These are phyloP conservation scores for Solea solea DNA, from an alignment of 2,113 vertebrate species.

Conservation along the genomic window DNA sequence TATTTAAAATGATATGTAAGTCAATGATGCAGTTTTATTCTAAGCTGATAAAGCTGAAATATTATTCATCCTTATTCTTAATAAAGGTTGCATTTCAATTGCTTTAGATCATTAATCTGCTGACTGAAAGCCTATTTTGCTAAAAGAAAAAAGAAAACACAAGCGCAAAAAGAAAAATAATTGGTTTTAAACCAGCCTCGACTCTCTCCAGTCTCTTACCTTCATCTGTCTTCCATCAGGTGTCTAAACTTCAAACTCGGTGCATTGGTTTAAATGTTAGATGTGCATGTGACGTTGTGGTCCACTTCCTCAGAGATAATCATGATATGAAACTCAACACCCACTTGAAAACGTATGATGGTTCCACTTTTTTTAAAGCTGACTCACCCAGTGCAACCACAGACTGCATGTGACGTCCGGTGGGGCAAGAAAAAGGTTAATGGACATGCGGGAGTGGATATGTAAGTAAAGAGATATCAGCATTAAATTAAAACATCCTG, in stretches of 20 bases:
- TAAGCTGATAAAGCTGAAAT: not conserved
- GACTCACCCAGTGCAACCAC: slow-evolving; percentile 52
- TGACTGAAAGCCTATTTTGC: not conserved
- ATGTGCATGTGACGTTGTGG: slow-evolving; percentile 47
- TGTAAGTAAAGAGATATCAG: not conserved
- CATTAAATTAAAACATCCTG: not conserved
- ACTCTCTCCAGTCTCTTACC: slow-evolving; percentile 54
- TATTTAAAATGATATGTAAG: too few relatives aligned
- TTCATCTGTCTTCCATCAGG: slow-evolving; percentile 29
- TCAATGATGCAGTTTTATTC: too few relatives aligned
- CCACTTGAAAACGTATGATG: slow-evolving; percentile 18
- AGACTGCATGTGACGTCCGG: slow-evolving; percentile 71
- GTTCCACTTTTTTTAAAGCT: slow-evolving; percentile 79
- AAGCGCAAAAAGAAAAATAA: not conserved
- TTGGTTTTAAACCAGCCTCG: not conserved
- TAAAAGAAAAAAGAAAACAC: not conserved
- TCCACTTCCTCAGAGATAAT: slow-evolving; percentile 65
- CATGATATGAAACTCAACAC: slow-evolving; percentile 61
- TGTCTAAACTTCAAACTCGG: slow-evolving; percentile 1
- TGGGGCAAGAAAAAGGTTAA: slow-evolving; percentile 18
- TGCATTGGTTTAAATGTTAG: slow-evolving; percentile 45
- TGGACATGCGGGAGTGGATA: not conserved
- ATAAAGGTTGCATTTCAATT: not conserved
- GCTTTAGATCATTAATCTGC: not conserved
- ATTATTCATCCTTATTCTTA: not conserved